phyloP scores from a whole-genome alignment of 2,113 vertebrate species.

The Anguilla japonica region DNA sequence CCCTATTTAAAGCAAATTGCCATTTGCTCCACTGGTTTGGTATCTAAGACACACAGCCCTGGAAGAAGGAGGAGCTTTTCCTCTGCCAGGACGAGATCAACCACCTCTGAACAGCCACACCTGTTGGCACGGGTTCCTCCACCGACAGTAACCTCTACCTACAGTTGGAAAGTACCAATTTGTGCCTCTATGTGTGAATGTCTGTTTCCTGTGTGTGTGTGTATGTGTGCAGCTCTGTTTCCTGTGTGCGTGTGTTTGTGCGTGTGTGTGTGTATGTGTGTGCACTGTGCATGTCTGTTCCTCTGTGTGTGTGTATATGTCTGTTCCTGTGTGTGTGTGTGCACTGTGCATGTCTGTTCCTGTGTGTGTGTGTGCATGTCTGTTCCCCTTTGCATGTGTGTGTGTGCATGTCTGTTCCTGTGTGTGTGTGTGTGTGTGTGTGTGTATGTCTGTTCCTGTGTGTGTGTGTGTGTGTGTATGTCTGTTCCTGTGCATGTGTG shows the following conservation, averaged over 20 bases:
- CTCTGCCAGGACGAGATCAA: not conserved
- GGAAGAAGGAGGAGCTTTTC: not conserved
- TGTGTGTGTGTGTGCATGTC: not conserved
- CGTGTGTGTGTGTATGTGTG: not conserved
- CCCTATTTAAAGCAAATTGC: not conserved
- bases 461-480: not conserved
- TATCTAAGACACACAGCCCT: not conserved
- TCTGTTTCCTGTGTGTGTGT: too few species aligned
- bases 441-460: not conserved
- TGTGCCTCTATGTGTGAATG: not conserved
- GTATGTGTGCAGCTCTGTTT: not conserved
- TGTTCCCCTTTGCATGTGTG: not conserved
- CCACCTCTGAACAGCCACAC: constrained; percentile 19
- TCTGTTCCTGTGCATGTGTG: not conserved
- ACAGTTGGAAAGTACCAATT: constrained; percentile 28
- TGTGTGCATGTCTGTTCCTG: not conserved
- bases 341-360: not conserved
- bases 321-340: too few species aligned
- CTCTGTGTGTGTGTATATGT: not conserved
- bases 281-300: not conserved
- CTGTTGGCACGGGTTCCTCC: not conserved
- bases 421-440: not conserved
- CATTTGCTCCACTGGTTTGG: not conserved
- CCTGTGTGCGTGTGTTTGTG: not conserved
- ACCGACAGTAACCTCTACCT: not conserved